Percentiles rank a stretch among this genome's conserved stretches.
These are phyloP conservation scores for Drosophila erecta DNA, from an alignment of 1,140 invertebrate genomes.

Conservation along the genomic window DNA sequence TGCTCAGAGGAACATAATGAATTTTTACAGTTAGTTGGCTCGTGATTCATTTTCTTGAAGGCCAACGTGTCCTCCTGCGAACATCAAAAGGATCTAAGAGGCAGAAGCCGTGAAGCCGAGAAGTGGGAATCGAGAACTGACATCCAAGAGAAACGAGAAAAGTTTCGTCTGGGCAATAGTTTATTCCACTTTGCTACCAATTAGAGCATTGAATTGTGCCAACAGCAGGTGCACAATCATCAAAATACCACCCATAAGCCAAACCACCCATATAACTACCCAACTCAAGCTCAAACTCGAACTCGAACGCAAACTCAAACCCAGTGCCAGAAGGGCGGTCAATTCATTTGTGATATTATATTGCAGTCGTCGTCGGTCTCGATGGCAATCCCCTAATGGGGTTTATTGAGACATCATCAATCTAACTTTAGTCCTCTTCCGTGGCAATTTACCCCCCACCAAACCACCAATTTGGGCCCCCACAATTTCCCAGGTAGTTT, in stretches of 20 bases:
- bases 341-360: conserved; percentile 77
- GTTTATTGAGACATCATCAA: conserved; percentile 56
- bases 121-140: not conserved
- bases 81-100: conserved; percentile 39
- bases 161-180: conserved; percentile 38
- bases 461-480: not conserved
- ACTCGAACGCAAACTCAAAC: not conserved
- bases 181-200: conserved; percentile 51
- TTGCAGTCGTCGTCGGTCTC: conserved; percentile 35
- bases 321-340: not conserved
- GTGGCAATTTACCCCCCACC: conserved; percentile 11
- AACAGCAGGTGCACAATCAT: conserved; percentile 28
- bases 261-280: conserved; percentile 3
- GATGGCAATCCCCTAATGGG: conserved; percentile 47
- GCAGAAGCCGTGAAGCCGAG: not conserved
- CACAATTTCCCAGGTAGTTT: conserved; percentile 20
- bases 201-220: conserved; percentile 57
- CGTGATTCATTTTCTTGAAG: conserved; percentile 57
- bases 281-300: not conserved
- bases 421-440: conserved; percentile 40
- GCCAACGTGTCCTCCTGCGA: conserved; percentile 30
- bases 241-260: conserved; percentile 21
- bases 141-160: conserved; percentile 9
- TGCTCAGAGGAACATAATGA: conserved; percentile 48
- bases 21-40: conserved; percentile 73